Percentiles rank a stretch among this genome's conserved stretches.
Conservation (phyloP, 2,888 invertebrate species). For the Amiota mariae region DNA sequence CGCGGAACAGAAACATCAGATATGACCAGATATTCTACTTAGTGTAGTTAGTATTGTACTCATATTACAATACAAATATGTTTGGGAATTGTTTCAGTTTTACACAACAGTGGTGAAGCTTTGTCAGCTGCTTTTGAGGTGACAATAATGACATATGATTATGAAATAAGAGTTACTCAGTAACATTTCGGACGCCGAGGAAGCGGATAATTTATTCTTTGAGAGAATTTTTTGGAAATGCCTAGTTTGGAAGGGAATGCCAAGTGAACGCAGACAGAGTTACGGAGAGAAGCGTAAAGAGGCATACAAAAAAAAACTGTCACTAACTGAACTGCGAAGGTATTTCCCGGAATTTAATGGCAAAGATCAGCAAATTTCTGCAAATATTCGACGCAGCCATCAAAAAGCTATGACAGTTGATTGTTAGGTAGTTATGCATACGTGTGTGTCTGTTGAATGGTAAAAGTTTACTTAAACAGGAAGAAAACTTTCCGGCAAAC, state of each 20-base stretch:
- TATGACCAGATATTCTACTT: not conserved
- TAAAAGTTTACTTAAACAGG: constrained; percentile 1
- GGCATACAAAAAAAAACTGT: no score
- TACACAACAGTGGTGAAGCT: not conserved
- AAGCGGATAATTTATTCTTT: not conserved
- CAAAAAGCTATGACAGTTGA: constrained; percentile 24
- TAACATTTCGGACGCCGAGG: not conserved
- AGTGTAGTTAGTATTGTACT: no score
- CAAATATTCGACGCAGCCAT: not conserved
- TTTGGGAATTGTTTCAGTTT: not conserved
- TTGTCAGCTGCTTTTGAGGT: constrained; percentile 12
- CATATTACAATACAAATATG: no score
- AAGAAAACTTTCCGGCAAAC: constrained; percentile 14
- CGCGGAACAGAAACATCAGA: constrained; percentile 61
- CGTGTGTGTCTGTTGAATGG: not conserved
- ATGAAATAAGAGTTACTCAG: not conserved
- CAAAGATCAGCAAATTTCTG: constrained; percentile 45
- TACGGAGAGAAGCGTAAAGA: not conserved
- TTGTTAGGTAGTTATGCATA: not conserved
- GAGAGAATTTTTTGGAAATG: constrained; percentile 10
- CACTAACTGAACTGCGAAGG: constrained; percentile 36
- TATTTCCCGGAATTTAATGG: constrained; percentile 53
- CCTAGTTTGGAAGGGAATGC: constrained; percentile 1
- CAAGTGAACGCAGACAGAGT: constrained; percentile 10
- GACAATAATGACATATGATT: not conserved